phyloP scores from a whole-genome alignment of 1,140 invertebrate genomes.

The Diabrotica undecimpunctata region DNA sequence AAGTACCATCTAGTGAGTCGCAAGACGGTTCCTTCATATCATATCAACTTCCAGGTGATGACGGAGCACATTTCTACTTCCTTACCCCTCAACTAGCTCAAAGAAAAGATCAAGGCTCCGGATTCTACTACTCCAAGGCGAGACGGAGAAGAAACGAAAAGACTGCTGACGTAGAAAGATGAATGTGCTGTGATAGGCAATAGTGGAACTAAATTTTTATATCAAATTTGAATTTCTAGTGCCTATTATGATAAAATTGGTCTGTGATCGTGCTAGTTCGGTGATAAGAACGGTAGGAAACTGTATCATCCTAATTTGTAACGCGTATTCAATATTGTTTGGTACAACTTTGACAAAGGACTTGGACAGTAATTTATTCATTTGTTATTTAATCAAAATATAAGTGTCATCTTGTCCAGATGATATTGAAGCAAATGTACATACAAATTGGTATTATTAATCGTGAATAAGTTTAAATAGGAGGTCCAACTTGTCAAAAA shows the following conservation, averaged over 20 bases:
- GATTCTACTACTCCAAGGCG: slow-evolving; percentile 45
- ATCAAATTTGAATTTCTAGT: slow-evolving; percentile 16
- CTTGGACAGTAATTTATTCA: too few relatives aligned
- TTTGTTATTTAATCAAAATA: neutral
- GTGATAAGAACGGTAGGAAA: slow-evolving; percentile 6
- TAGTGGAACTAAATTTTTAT: neutral
- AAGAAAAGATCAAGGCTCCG: slow-evolving; percentile 44
- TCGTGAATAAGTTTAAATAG: too few relatives aligned
- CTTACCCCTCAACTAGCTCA: slow-evolving; percentile 63
- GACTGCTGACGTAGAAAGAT: slow-evolving; percentile 15
- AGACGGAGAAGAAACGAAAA: slow-evolving; percentile 23
- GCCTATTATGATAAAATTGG: slow-evolving; percentile 25
- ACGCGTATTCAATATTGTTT: neutral
- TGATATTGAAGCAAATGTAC: neutral
- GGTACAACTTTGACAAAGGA: neutral
- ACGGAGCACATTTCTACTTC: slow-evolving; percentile 72
- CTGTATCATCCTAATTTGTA: neutral
- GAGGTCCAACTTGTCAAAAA: too few relatives aligned
- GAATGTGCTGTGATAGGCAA: neutral
- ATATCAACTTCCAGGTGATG: slow-evolving; percentile 63
- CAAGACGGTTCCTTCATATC: slow-evolving; percentile 59
- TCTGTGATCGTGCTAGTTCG: slow-evolving; percentile 27
- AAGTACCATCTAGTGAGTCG: slow-evolving; percentile 48
- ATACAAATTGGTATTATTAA: too few relatives aligned
- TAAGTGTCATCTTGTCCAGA: neutral